Conservation (phyloP, 2,797 vertebrate species). For the Atherinosoma microstoma region DNA sequence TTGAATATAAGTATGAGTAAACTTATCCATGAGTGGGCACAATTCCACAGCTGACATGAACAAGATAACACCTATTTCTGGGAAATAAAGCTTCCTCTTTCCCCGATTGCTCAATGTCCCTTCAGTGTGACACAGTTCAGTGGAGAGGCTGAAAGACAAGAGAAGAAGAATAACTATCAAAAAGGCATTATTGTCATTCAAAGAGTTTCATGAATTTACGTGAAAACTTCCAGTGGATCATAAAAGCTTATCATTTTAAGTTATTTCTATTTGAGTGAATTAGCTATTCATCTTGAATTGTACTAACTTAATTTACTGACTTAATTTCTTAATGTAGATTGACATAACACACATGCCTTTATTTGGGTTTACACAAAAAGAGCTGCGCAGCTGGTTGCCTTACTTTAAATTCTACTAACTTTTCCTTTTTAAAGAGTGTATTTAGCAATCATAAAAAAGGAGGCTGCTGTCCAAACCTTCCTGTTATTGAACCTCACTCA, state of each 20-base stretch:
- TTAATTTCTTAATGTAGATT: no score
- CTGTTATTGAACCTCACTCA: background rate
- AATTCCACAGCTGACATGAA: slow-evolving; percentile 1
- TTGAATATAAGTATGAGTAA: background rate
- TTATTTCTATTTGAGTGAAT: no score
- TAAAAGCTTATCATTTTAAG: background rate
- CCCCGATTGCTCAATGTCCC: background rate
- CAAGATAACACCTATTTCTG: slow-evolving; percentile 17
- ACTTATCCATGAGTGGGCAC: background rate
- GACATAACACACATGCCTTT: no score
- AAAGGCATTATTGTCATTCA: background rate
- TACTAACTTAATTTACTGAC: no score
- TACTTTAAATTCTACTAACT: no score
- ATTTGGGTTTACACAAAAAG: no score
- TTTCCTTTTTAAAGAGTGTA: no score
- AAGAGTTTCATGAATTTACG: background rate
- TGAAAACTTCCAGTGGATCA: background rate
- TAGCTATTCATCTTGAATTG: no score
- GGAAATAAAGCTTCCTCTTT: slow-evolving; percentile 27
- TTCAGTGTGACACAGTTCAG: background rate
- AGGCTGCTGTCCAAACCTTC: background rate
- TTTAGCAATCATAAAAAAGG: background rate
- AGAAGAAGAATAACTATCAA: background rate
- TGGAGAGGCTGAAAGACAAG: background rate
- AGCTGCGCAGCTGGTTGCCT: no score